Conservation (phyloP, 2,113 vertebrate species). For the Laterallus jamaicensis region DNA sequence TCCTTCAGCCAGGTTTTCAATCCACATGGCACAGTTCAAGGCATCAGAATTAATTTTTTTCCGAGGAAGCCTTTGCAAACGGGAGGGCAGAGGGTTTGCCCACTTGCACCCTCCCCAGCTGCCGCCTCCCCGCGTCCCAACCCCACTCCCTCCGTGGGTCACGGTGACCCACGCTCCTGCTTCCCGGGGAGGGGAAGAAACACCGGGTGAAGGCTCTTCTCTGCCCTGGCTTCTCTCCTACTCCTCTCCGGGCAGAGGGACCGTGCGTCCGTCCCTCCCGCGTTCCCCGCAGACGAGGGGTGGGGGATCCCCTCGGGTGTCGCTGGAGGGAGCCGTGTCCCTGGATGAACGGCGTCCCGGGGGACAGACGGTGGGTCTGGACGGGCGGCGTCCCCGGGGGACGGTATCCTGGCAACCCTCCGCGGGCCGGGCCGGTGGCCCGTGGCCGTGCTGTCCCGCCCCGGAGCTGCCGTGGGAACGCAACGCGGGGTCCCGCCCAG, state of each 20-base stretch:
- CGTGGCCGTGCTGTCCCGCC: not conserved
- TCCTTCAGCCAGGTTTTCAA: conserved; percentile 58
- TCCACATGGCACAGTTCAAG: conserved; percentile 46
- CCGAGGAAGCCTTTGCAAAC: not conserved
- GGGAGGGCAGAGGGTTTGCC: not conserved
- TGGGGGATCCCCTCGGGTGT: not conserved
- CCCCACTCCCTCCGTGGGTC: not conserved
- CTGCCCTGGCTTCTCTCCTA: not conserved
- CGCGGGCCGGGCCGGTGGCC: no score
- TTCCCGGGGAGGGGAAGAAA: not conserved
- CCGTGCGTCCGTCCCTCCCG: not conserved
- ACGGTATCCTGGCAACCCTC: not conserved
- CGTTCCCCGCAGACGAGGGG: not conserved
- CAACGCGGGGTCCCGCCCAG: no score
- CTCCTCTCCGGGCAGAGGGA: not conserved
- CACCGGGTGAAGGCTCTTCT: not conserved
- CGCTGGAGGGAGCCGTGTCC: not conserved
- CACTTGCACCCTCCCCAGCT: not conserved
- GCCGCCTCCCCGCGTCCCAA: not conserved
- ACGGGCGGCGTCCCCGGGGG: not conserved
- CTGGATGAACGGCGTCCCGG: not conserved
- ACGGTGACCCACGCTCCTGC: not conserved
- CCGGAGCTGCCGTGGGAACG: not conserved
- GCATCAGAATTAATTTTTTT: conserved; percentile 60
- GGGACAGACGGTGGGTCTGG: no score